phyloP scores from a whole-genome alignment of 2,888 invertebrate genomes.

The Amphipyra tragopoginis region DNA sequence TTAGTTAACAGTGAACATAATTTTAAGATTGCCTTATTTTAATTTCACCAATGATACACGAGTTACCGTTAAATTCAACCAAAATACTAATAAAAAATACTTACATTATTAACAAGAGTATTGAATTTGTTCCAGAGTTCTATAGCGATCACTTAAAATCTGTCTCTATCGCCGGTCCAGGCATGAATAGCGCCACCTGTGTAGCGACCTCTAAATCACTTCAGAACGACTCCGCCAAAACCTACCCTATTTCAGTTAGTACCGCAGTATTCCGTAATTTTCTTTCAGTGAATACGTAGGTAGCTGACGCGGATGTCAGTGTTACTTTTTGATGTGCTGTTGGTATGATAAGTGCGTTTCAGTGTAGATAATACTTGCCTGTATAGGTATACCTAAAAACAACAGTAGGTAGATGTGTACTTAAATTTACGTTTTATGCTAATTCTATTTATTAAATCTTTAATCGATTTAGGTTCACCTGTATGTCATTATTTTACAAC shows the following conservation, averaged over 20 bases:
- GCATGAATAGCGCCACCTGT: slow-evolving; percentile 67
- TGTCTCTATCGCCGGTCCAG: slow-evolving; percentile 8
- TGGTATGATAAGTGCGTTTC: background rate
- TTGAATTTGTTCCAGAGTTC: background rate
- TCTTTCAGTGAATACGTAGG: slow-evolving; percentile 20
- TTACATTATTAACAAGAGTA: background rate
- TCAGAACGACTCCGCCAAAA: slow-evolving; percentile 50
- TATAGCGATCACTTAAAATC: slow-evolving; percentile 14
- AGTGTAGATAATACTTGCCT: background rate
- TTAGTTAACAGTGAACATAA: too few relatives aligned
- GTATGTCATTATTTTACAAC: too few relatives aligned
- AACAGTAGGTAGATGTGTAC: too few relatives aligned
- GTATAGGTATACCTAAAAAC: too few relatives aligned
- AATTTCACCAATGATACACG: too few relatives aligned
- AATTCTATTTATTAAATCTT: too few relatives aligned
- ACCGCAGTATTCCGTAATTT: slow-evolving; percentile 43
- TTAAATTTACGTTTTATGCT: too few relatives aligned
- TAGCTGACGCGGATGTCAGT: slow-evolving; percentile 7
- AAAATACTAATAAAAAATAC: too few relatives aligned
- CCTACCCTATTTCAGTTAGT: slow-evolving; percentile 59
- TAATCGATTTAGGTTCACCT: too few relatives aligned
- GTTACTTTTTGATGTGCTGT: slow-evolving; percentile 13
- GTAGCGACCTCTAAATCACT: slow-evolving; percentile 57
- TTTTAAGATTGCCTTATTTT: too few relatives aligned
- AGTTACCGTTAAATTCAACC: too few relatives aligned